Evolutionary conservation across 2,113 vertebrate species (phyloP).

Genomic region (Fregata magnificens): DNA sequence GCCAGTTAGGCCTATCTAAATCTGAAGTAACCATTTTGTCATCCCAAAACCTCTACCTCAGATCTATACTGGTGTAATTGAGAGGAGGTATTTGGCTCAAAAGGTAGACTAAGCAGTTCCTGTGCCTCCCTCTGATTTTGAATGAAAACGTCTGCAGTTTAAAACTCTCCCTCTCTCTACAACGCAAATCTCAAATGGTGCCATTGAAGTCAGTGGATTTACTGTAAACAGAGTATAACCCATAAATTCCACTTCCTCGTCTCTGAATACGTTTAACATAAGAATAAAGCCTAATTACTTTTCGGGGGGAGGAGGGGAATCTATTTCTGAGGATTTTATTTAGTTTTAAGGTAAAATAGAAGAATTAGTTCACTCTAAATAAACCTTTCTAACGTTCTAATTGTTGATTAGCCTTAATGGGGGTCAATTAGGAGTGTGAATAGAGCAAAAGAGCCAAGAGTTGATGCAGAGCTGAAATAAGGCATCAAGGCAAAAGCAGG

Average conservation of each 20-base stretch:
- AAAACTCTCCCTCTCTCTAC: background rate
- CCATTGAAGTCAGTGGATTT: background rate
- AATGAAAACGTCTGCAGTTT: background rate
- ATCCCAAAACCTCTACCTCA: background rate
- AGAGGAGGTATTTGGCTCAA: background rate
- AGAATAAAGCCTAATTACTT: background rate
- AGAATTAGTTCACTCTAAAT: background rate
- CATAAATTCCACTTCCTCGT: background rate
- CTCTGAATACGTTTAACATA: background rate
- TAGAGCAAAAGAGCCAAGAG: background rate
- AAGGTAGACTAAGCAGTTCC: background rate
- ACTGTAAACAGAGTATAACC: background rate
- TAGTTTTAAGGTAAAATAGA: background rate
- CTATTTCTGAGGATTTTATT: background rate
- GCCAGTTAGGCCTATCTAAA: background rate
- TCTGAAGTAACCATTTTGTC: background rate
- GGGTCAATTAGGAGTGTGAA: background rate
- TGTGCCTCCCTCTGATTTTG: background rate
- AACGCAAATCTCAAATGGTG: background rate
- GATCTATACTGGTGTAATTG: background rate
- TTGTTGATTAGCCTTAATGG: background rate
- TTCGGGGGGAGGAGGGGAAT: rapidly evolving
- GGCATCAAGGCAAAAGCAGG: background rate
- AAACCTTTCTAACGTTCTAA: background rate
- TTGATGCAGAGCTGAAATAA: background rate